Percentiles rank a stretch among this genome's conserved stretches.
Evolutionary conservation across 1,140 invertebrate species (phyloP).

Genomic region (Babylonia areolata): DNA sequence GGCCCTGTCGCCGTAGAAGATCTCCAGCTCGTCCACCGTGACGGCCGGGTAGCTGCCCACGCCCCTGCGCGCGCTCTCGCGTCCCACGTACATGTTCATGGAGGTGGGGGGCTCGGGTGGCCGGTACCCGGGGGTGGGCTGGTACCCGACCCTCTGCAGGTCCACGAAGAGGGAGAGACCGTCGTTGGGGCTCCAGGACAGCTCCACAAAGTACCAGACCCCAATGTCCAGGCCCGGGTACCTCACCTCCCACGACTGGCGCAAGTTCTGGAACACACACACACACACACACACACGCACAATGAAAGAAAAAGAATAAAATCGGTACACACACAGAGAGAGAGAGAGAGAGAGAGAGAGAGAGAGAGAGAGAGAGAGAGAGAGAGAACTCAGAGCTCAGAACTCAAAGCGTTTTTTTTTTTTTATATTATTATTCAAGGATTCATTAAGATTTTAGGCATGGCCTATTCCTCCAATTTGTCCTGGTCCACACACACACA

Average conservation of each 20-base stretch:
- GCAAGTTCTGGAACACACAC: constrained; percentile 5
- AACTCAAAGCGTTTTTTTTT: no score
- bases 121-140: constrained; percentile 41
- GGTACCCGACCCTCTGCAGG: constrained; percentile 48
- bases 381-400: no score
- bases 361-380: no score
- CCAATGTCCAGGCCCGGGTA: constrained; percentile 52
- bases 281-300: no score
- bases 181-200: constrained; percentile 62
- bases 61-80: constrained; percentile 55
- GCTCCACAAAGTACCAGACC: constrained; percentile 73
- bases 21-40: constrained; percentile 68
- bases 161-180: constrained; percentile 68
- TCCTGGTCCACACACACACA: no score
- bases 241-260: constrained; percentile 42
- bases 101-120: constrained; percentile 8
- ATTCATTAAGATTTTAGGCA: no score
- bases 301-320: no score
- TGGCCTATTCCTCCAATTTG: no score
- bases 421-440: no score
- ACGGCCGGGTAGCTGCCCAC: constrained; percentile 53
- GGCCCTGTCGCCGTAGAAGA: constrained; percentile 65
- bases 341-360: no score
- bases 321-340: no score
- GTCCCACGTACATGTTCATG: constrained; percentile 65